Evolutionary conservation across 2,888 invertebrate genomes (phyloP).

Genomic region (Zhengitettix transpicula): DNA sequence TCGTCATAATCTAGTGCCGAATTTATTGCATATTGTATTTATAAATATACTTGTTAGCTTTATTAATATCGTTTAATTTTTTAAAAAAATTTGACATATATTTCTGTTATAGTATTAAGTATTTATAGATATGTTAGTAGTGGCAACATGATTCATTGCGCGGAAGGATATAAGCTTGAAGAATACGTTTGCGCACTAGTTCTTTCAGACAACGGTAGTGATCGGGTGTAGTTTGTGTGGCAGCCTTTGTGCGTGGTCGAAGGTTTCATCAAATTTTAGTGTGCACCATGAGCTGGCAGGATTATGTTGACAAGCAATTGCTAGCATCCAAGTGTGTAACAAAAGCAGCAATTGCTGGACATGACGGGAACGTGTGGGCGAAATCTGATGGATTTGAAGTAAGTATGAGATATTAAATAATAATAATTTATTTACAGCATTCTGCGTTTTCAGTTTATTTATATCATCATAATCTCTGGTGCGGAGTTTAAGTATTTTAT

Average conservation of each 20-base stretch:
- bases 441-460: no score
- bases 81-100: no score
- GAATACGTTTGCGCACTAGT: slow-evolving; percentile 8
- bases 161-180: slow-evolving; percentile 11
- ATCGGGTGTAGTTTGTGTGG: slow-evolving; percentile 13
- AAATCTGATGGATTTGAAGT: slow-evolving; percentile 87
- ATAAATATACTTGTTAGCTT: no score
- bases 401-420: slow-evolving; percentile 32
- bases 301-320: slow-evolving; percentile 94
- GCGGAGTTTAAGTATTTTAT: no score
- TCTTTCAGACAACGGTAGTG: slow-evolving; percentile 13
- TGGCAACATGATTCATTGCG: slow-evolving; percentile 2
- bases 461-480: no score
- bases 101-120: no score
- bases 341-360: slow-evolving; percentile 88
- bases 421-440: no score
- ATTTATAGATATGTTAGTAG: no score
- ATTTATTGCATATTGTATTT: neutral
- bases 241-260: slow-evolving; percentile 8
- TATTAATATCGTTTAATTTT: no score
- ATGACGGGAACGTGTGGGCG: slow-evolving; percentile 90
- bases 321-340: slow-evolving; percentile 87
- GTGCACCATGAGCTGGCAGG: slow-evolving; percentile 86
- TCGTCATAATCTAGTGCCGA: neutral
- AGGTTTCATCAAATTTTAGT: slow-evolving; percentile 2